Conservation (phyloP, 2,113 vertebrate species). For the Phycodurus eques region DNA sequence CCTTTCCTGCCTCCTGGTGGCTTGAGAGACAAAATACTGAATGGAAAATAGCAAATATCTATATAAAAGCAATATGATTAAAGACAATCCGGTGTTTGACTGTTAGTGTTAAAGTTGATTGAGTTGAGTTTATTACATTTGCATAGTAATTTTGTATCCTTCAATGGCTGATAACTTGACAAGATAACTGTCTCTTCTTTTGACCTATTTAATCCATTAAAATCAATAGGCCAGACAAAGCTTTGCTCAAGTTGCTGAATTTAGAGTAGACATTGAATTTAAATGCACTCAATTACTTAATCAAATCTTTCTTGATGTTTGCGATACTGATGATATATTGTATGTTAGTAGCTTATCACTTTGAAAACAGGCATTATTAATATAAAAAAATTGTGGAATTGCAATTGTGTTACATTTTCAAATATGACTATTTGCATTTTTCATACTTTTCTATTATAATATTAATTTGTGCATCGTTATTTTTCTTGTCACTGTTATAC, state of each 20-base stretch:
- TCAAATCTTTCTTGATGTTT: neutral
- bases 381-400: neutral
- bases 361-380: neutral
- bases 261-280: neutral
- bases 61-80: neutral
- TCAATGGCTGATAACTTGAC: neutral
- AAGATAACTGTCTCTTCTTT: neutral
- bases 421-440: neutral
- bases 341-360: neutral
- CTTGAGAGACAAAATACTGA: neutral
- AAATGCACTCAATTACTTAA: neutral
- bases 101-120: neutral
- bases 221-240: neutral
- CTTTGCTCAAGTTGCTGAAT: neutral
- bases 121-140: no score
- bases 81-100: neutral
- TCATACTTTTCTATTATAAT: no score
- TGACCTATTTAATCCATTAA: neutral
- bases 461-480: no score
- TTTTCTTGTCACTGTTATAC: no score
- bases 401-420: neutral
- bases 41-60: neutral
- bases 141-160: neutral
- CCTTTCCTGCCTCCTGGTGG: conserved; percentile 72
- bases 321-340: neutral